Evolutionary conservation across 2,113 vertebrate genomes (phyloP).

Genomic region (Rhinolophus sinicus): DNA sequence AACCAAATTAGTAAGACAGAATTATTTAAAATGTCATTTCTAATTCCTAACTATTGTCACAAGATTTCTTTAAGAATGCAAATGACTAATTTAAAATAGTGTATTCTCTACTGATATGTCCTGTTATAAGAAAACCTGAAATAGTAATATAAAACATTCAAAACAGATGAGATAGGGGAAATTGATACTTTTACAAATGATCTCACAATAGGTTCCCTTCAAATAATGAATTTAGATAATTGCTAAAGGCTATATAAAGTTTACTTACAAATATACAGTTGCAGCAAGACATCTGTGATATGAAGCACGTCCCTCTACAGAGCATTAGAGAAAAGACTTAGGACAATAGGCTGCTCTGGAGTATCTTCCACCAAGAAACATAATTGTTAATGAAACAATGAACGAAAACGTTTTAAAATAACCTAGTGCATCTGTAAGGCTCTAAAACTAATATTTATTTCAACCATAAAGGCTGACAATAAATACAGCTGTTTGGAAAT

Average conservation of each 20-base stretch:
- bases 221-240: not conserved
- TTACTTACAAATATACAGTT: not conserved
- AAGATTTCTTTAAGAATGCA: not conserved
- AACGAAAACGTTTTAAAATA: not conserved
- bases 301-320: not conserved
- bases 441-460: slow-evolving; percentile 47
- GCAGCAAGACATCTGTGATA: not conserved
- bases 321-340: not conserved
- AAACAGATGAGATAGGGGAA: not conserved
- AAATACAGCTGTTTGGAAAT: slow-evolving; percentile 19
- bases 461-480: not conserved
- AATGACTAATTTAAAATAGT: not conserved
- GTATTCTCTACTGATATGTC: not conserved
- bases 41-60: slow-evolving; percentile 21
- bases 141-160: not conserved
- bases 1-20: not conserved
- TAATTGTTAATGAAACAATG: not conserved
- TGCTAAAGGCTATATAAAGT: not conserved
- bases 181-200: not conserved
- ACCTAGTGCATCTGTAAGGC: not conserved
- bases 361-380: slow-evolving; percentile 1
- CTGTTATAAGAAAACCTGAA: not conserved
- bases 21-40: slow-evolving; percentile 23
- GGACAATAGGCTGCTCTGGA: not conserved
- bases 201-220: not conserved